phyloP scores from a whole-genome alignment of 2,888 invertebrate genomes.

The Xestia c-nigrum region DNA sequence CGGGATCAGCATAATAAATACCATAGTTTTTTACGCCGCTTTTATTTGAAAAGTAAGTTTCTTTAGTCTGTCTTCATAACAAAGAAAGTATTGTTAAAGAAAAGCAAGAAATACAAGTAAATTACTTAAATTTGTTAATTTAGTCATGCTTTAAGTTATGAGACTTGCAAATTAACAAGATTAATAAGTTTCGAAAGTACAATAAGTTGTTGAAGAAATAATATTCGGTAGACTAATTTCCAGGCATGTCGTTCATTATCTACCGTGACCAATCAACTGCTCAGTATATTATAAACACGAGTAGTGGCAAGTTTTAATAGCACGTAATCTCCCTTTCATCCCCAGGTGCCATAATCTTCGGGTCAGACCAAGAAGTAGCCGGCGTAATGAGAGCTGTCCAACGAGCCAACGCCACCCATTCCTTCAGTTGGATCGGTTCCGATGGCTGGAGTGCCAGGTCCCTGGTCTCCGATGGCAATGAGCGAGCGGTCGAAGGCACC shows the following conservation, averaged over 20 bases:
- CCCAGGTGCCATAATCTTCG: slow-evolving; percentile 98
- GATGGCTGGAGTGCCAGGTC: slow-evolving; percentile 98
- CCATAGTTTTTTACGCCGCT: background rate
- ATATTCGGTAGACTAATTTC: background rate
- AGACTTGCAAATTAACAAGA: background rate
- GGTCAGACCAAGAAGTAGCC: slow-evolving; percentile 99
- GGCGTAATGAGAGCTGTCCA: slow-evolving; percentile 98
- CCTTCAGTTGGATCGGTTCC: slow-evolving; percentile 98
- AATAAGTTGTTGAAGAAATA: background rate
- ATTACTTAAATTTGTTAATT: background rate
- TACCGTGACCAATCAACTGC: background rate
- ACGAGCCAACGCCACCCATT: slow-evolving; percentile 95
- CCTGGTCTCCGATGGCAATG: slow-evolving; percentile 96
- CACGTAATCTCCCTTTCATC: background rate
- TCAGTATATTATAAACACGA: background rate
- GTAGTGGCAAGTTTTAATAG: background rate
- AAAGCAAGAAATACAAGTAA: background rate
- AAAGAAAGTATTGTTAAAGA: background rate
- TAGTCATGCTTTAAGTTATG: background rate
- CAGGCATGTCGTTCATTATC: background rate
- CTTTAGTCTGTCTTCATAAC: background rate
- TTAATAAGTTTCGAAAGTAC: background rate
- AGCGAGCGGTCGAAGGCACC: slow-evolving; percentile 95
- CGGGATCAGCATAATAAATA: background rate
- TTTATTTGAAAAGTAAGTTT: background rate